phyloP scores from a whole-genome alignment of 2,888 invertebrate species.

The Steinernema scapterisci region DNA sequence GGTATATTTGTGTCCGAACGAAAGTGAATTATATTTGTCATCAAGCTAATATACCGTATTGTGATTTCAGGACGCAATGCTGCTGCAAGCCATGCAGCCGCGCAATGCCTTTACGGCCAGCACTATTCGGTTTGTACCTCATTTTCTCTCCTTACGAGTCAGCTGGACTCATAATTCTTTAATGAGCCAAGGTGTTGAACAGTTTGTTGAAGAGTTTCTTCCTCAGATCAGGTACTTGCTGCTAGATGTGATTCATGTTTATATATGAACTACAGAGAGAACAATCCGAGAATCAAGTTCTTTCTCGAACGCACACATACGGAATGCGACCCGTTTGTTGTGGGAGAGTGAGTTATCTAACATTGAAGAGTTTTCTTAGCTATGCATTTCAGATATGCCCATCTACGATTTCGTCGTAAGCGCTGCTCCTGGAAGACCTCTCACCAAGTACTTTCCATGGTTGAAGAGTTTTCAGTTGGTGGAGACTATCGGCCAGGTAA shows the following conservation, averaged over 20 bases:
- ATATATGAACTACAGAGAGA: slow-evolving; percentile 46
- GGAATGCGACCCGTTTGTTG: slow-evolving; percentile 63
- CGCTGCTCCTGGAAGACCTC: slow-evolving; percentile 52
- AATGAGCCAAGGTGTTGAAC: slow-evolving; percentile 62
- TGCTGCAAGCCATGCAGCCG: slow-evolving; percentile 35
- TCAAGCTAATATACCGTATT: too few relatives aligned
- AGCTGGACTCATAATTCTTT: slow-evolving; percentile 61
- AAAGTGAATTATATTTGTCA: background rate
- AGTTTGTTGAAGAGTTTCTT: slow-evolving; percentile 63
- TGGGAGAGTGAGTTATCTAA: slow-evolving; percentile 59
- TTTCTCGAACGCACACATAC: slow-evolving; percentile 55
- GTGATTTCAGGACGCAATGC: slow-evolving; percentile 70
- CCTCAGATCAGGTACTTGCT: slow-evolving; percentile 57
- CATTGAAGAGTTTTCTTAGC: too few relatives aligned
- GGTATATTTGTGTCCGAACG: background rate
- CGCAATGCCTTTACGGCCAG: slow-evolving; percentile 36
- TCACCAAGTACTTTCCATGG: slow-evolving; percentile 62
- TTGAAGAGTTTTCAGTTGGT: slow-evolving; percentile 62
- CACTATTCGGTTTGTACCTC: slow-evolving; percentile 48
- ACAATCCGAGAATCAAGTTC: slow-evolving; percentile 58
- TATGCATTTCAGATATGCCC: slow-evolving; percentile 36
- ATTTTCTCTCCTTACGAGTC: slow-evolving; percentile 58
- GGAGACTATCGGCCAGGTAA: slow-evolving; percentile 61
- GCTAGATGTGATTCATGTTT: slow-evolving; percentile 33
- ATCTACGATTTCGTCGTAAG: slow-evolving; percentile 32